Evolutionary conservation across 2,888 invertebrate genomes (phyloP).

Genomic region (Tineola bisselliella): DNA sequence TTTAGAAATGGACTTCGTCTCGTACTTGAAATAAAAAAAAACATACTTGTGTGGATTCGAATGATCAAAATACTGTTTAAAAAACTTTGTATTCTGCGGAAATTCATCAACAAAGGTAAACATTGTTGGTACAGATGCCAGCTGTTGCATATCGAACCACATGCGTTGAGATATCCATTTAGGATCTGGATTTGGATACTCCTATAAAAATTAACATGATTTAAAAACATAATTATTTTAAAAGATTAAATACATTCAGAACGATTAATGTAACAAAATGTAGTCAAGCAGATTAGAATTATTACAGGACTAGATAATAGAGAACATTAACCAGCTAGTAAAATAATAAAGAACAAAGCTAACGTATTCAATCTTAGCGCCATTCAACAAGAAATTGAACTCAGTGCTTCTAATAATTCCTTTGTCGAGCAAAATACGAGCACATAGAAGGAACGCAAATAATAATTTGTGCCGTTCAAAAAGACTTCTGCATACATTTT

Average conservation of each 20-base stretch:
- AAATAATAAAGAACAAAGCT: conserved; percentile 14
- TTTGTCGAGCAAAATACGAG: conserved; percentile 72
- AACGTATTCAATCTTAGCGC: conserved; percentile 71
- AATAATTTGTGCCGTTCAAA: conserved; percentile 90
- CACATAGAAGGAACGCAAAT: conserved; percentile 81
- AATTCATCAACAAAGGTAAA: conserved; percentile 72
- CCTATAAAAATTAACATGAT: conserved; percentile 30
- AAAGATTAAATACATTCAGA: too few species aligned
- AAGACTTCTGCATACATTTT: conserved; percentile 88
- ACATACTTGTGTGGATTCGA: conserved; percentile 72
- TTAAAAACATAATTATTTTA: too few species aligned
- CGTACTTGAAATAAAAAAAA: not conserved
- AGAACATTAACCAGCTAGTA: too few species aligned
- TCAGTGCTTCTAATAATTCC: conserved; percentile 70
- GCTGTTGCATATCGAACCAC: conserved; percentile 84
- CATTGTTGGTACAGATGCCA: conserved; percentile 73
- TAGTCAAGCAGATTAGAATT: too few species aligned
- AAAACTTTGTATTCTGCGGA: conserved; percentile 52
- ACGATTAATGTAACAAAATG: too few species aligned
- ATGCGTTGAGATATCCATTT: conserved; percentile 82
- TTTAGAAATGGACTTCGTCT: not conserved
- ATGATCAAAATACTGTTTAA: conserved; percentile 74
- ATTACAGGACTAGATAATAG: too few species aligned
- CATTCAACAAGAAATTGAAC: conserved; percentile 81
- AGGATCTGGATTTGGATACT: conserved; percentile 75